Conservation (phyloP, 2,113 vertebrate species). For the Petromus typicus region DNA sequence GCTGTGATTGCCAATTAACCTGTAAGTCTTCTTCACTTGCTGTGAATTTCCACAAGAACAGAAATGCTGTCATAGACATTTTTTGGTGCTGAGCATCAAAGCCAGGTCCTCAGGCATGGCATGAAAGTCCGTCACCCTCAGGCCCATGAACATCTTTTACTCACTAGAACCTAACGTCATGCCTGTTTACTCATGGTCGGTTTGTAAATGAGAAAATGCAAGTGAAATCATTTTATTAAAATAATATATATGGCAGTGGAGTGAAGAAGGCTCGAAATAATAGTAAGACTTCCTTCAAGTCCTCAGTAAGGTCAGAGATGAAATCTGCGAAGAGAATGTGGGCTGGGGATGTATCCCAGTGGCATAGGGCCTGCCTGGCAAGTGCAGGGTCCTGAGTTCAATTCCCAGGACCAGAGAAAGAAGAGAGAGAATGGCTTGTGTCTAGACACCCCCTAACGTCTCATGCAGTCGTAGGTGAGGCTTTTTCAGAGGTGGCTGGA, state of each 20-base stretch:
- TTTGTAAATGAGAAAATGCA: conserved; percentile 18
- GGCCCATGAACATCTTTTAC: neutral
- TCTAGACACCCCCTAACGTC: neutral
- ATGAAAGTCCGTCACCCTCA: neutral
- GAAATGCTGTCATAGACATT: neutral
- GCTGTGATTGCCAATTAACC: neutral
- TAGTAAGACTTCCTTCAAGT: conserved; percentile 23
- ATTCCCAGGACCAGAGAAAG: too few relatives aligned
- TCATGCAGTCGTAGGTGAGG: neutral
- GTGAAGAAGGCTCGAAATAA: conserved; percentile 27
- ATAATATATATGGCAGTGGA: conserved; percentile 2
- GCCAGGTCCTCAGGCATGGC: neutral
- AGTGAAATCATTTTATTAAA: conserved; percentile 52
- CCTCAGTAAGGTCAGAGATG: conserved; percentile 13
- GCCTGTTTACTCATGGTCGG: conserved; percentile 22
- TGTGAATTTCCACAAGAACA: neutral
- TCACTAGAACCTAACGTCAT: neutral
- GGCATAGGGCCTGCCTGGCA: too few relatives aligned
- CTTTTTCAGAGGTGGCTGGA: neutral
- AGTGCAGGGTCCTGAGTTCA: too few relatives aligned
- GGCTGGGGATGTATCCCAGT: too few relatives aligned
- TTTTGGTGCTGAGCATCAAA: neutral
- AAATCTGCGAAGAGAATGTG: conserved; percentile 3
- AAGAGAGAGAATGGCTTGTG: neutral
- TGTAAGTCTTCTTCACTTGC: neutral